phyloP scores from a whole-genome alignment of 2,797 vertebrate species.

The Ambastaia sidthimunki region DNA sequence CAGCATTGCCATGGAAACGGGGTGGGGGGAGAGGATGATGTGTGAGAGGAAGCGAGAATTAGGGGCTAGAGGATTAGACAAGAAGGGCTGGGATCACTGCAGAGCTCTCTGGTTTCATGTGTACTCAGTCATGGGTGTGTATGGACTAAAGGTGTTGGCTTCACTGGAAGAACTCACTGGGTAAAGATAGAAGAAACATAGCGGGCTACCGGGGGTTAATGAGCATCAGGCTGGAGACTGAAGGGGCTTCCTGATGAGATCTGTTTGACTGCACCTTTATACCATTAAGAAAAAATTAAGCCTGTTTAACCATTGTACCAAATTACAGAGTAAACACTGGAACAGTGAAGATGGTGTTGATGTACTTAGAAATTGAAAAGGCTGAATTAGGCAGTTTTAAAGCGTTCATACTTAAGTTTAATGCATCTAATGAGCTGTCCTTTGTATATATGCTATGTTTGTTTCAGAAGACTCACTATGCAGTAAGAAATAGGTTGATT shows the following conservation, averaged over 20 bases:
- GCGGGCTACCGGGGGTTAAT: slow-evolving; percentile 7
- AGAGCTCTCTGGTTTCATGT: slow-evolving; percentile 51
- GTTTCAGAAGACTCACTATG: background rate
- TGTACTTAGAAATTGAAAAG: background rate
- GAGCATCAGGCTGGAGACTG: slow-evolving; percentile 17
- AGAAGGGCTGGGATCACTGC: slow-evolving; percentile 67
- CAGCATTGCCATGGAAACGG: slow-evolving; percentile 87
- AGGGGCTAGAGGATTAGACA: slow-evolving; percentile 56
- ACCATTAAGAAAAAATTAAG: background rate
- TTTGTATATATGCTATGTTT: slow-evolving; percentile 11
- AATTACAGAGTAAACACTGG: slow-evolving; percentile 3
- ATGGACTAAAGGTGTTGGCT: slow-evolving; percentile 42
- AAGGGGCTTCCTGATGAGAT: slow-evolving; percentile 21
- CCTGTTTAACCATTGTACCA: background rate
- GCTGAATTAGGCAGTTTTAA: slow-evolving; percentile 1
- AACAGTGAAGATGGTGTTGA: background rate
- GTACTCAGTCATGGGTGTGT: slow-evolving; percentile 28
- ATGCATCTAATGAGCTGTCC: background rate
- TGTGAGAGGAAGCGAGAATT: slow-evolving; percentile 59
- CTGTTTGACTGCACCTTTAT: background rate
- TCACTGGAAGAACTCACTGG: slow-evolving; percentile 37
- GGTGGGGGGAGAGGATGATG: slow-evolving; percentile 71
- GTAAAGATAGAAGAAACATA: slow-evolving; percentile 34
- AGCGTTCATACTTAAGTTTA: background rate
- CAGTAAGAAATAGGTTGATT: slow-evolving; percentile 1